Conservation (phyloP, 2,797 vertebrate genomes). For the Sphenopsis melanotis region DNA sequence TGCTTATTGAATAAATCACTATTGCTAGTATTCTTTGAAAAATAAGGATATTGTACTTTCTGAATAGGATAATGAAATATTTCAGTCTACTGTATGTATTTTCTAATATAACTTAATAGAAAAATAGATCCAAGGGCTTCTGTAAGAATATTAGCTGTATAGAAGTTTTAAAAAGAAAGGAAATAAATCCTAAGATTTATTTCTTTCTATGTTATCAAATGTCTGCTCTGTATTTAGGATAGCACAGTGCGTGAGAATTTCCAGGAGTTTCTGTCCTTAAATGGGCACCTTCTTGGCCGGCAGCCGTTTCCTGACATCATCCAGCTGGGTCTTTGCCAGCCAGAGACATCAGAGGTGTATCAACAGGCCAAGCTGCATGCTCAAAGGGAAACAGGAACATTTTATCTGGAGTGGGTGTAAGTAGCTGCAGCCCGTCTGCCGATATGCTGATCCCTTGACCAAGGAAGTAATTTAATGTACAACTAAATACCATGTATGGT, state of each 20-base stretch:
- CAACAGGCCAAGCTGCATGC: conserved; percentile 85
- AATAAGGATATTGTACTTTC: not conserved
- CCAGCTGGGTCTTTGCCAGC: conserved; percentile 91
- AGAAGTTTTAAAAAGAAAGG: not conserved
- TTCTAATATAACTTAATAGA: not conserved
- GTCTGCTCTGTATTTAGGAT: conserved; percentile 75
- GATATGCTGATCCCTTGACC: not conserved
- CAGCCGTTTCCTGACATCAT: conserved; percentile 90
- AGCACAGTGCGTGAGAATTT: conserved; percentile 87
- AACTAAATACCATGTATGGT: not conserved
- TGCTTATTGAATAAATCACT: not conserved
- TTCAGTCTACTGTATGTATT: not conserved
- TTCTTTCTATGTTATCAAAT: not conserved
- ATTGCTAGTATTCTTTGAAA: not conserved
- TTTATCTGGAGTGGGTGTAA: conserved; percentile 94
- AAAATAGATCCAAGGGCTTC: not conserved
- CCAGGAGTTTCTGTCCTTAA: conserved; percentile 95
- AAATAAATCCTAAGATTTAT: not conserved
- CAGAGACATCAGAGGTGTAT: conserved; percentile 87
- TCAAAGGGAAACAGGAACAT: conserved; percentile 74
- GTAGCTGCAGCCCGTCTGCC: conserved; percentile 29
- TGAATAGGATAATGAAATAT: not conserved
- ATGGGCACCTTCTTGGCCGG: conserved; percentile 91
- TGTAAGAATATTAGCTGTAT: not conserved
- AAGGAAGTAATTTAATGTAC: not conserved